Percentiles rank a stretch among this genome's conserved stretches.
Evolutionary conservation across 2,888 invertebrate genomes (phyloP).

Genomic region (Luperina testacea): DNA sequence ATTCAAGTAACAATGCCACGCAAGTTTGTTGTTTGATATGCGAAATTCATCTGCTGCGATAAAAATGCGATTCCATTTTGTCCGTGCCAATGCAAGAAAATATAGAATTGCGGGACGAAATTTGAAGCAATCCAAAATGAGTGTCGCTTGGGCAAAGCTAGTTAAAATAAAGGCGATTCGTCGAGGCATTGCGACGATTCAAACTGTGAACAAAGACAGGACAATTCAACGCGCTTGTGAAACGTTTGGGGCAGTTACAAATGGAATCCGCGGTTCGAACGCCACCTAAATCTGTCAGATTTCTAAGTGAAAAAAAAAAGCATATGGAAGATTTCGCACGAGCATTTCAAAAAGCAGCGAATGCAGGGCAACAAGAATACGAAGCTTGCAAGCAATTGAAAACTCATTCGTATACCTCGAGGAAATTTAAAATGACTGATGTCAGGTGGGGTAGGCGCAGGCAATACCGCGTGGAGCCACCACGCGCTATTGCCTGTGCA

Average conservation of each 20-base stretch:
- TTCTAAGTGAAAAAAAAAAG: neutral
- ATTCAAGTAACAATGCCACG: neutral
- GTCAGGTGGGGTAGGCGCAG: slow-evolving; percentile 20
- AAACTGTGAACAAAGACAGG: neutral
- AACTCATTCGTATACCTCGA: neutral
- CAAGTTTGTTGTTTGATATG: neutral
- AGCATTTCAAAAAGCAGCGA: neutral
- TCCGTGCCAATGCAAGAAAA: slow-evolving; percentile 19
- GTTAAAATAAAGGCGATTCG: slow-evolving; percentile 20
- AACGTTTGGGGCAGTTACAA: slow-evolving; percentile 15
- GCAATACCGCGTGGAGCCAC: neutral
- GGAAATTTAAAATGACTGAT: slow-evolving; percentile 5
- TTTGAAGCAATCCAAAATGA: neutral
- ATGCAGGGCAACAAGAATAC: neutral
- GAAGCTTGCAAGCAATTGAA: neutral
- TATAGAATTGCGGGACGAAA: slow-evolving; percentile 1
- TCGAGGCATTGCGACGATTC: neutral
- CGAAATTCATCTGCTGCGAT: neutral
- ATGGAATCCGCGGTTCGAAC: neutral
- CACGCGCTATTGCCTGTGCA: too few relatives aligned
- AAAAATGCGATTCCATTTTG: neutral
- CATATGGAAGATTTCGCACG: neutral
- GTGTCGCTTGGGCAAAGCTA: neutral
- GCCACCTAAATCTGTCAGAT: too few relatives aligned
- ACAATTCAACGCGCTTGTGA: slow-evolving; percentile 1